phyloP scores from a whole-genome alignment of 1,140 invertebrate species.

The Pachyrhynchus sulphureomaculatus region DNA sequence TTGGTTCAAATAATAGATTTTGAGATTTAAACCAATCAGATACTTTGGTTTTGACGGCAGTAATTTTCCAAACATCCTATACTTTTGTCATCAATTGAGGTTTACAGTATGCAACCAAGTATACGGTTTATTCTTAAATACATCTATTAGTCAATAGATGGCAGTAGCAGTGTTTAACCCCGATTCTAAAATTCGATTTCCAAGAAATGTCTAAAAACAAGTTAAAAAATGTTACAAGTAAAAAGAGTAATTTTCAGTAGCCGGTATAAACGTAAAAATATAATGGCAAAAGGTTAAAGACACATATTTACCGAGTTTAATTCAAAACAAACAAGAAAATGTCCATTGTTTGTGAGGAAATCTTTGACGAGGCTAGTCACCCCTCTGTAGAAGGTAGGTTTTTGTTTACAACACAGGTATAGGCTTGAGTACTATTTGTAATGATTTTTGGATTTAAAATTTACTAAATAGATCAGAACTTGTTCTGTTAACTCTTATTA shows the following conservation, averaged over 20 bases:
- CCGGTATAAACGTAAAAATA: neutral
- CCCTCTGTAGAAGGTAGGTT: constrained; percentile 74
- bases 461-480: too few relatives aligned
- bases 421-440: neutral
- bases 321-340: constrained; percentile 21
- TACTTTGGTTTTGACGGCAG: too few relatives aligned
- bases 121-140: too few relatives aligned
- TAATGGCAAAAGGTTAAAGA: neutral
- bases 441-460: neutral
- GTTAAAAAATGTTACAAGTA: neutral
- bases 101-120: too few relatives aligned
- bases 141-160: too few relatives aligned
- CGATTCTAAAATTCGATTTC: too few relatives aligned
- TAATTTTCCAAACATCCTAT: too few relatives aligned
- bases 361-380: constrained; percentile 78
- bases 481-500: too few relatives aligned
- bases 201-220: constrained; percentile 5
- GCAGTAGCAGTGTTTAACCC: too few relatives aligned
- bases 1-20: too few relatives aligned
- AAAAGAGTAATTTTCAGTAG: neutral
- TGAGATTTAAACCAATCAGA: too few relatives aligned
- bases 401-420: constrained; percentile 13
- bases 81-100: too few relatives aligned
- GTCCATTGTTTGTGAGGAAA: constrained; percentile 70
- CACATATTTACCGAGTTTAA: neutral